Percentiles rank a stretch among this genome's conserved stretches.
Conservation (phyloP, 1,140 invertebrate genomes). For the Trichomalopsis sarcophagae region DNA sequence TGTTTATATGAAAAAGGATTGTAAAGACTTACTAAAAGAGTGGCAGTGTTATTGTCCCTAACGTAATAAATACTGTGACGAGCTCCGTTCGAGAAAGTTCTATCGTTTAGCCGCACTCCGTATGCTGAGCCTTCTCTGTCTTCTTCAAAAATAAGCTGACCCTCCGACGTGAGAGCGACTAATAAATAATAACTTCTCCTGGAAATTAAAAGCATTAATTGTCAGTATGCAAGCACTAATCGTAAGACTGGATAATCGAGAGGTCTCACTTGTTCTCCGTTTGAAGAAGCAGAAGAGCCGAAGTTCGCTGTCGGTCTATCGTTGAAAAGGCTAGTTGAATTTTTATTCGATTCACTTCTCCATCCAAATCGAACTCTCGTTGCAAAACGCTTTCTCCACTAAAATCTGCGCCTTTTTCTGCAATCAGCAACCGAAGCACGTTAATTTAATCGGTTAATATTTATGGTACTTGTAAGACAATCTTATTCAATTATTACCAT, state of each 20-base stretch:
- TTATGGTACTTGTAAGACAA: background rate
- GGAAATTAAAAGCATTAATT: slow-evolving; percentile 52
- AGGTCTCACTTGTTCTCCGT: slow-evolving; percentile 83
- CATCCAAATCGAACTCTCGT: slow-evolving; percentile 83
- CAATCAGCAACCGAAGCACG: slow-evolving; percentile 56
- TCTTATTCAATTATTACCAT: slow-evolving; percentile 70
- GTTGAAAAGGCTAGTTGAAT: slow-evolving; percentile 89
- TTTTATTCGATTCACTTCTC: slow-evolving; percentile 83
- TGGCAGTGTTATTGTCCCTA: slow-evolving; percentile 82
- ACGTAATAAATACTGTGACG: slow-evolving; percentile 91
- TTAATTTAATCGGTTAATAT: background rate
- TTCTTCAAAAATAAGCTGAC: slow-evolving; percentile 89
- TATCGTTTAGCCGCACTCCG: slow-evolving; percentile 82
- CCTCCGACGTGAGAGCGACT: slow-evolving; percentile 86
- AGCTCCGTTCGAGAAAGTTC: slow-evolving; percentile 88
- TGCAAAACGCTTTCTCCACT: slow-evolving; percentile 88
- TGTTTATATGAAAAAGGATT: background rate
- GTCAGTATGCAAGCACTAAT: no score
- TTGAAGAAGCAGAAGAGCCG: slow-evolving; percentile 85
- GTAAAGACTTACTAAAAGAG: slow-evolving; percentile 75
- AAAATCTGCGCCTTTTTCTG: slow-evolving; percentile 91
- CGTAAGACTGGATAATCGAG: background rate
- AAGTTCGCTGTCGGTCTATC: slow-evolving; percentile 84
- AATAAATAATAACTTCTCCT: slow-evolving; percentile 89
- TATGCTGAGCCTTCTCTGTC: slow-evolving; percentile 84